Conservation (phyloP, 2,888 invertebrate species). For the Tanytarsus gracilentus region DNA sequence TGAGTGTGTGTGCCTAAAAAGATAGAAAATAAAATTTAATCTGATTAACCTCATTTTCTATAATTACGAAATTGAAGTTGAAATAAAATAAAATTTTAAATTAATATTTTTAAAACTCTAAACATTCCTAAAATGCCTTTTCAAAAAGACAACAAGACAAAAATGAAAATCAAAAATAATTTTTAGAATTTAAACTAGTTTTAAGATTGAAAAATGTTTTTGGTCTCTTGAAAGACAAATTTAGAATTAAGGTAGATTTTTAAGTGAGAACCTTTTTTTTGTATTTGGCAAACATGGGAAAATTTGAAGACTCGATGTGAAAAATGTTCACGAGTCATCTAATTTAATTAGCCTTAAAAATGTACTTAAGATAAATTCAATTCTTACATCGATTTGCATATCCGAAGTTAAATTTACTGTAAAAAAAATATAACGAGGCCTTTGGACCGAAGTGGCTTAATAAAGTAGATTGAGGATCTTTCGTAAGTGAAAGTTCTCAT, state of each 20-base stretch:
- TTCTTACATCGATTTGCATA: neutral
- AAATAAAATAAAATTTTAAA: too few relatives aligned
- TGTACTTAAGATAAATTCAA: too few relatives aligned
- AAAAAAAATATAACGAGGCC: slow-evolving; percentile 1
- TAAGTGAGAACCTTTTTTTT: too few relatives aligned
- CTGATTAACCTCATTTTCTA: neutral
- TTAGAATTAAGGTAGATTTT: too few relatives aligned
- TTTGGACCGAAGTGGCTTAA: slow-evolving; percentile 27
- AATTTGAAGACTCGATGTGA: too few relatives aligned
- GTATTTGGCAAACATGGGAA: too few relatives aligned
- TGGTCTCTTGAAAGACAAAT: too few relatives aligned
- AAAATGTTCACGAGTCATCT: too few relatives aligned
- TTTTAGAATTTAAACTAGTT: neutral
- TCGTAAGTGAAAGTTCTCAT: neutral
- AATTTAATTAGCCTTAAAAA: too few relatives aligned
- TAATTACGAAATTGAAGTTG: slow-evolving; percentile 6
- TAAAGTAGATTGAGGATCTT: slow-evolving; percentile 7
- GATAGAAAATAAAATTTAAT: too few relatives aligned
- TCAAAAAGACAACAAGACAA: neutral
- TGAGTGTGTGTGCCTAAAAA: slow-evolving; percentile 26
- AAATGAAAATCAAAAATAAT: slow-evolving; percentile 11
- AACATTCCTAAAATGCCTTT: neutral
- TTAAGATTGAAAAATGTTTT: neutral
- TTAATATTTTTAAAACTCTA: neutral
- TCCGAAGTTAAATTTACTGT: neutral